These are phyloP conservation scores for Numenius arquata DNA, from an alignment of 2,113 vertebrate genomes.

Conservation along the genomic window DNA sequence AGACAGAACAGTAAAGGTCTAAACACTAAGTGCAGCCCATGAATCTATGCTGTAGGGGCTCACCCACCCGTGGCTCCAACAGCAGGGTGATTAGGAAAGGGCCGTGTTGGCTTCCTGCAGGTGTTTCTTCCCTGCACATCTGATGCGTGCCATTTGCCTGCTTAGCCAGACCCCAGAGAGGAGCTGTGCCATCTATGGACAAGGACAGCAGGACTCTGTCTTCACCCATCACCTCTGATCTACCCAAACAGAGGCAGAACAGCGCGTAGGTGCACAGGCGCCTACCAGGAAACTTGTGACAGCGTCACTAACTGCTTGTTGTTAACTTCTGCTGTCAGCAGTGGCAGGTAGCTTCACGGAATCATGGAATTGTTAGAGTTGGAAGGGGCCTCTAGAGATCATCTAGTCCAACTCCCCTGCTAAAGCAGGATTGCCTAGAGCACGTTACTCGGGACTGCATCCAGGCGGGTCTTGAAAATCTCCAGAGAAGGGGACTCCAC, in stretches of 20 bases:
- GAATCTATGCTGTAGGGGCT: accelerated
- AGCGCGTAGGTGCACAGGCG: accelerated
- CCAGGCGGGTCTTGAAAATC: too few species aligned
- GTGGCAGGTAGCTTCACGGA: too few species aligned
- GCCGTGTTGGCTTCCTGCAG: background rate
- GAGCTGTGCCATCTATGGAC: conserved; percentile 67
- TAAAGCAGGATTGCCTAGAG: too few species aligned
- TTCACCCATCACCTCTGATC: conserved; percentile 73
- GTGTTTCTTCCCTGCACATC: background rate
- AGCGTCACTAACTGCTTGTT: background rate
- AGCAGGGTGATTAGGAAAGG: background rate
- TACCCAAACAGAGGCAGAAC: background rate
- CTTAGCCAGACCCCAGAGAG: conserved; percentile 62
- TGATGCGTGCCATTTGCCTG: background rate
- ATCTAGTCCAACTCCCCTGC: too few species aligned
- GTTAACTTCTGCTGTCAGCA: background rate
- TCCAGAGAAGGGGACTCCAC: too few species aligned
- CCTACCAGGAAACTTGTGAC: background rate
- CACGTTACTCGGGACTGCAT: too few species aligned
- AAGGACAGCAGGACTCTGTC: conserved; percentile 74
- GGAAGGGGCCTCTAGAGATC: too few species aligned
- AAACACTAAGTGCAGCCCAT: background rate
- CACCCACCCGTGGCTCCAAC: background rate
- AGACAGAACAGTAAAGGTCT: background rate
- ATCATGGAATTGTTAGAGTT: too few species aligned